These are phyloP conservation scores for Avahi laniger DNA, from an alignment of 2,797 vertebrate genomes.

Conservation along the genomic window DNA sequence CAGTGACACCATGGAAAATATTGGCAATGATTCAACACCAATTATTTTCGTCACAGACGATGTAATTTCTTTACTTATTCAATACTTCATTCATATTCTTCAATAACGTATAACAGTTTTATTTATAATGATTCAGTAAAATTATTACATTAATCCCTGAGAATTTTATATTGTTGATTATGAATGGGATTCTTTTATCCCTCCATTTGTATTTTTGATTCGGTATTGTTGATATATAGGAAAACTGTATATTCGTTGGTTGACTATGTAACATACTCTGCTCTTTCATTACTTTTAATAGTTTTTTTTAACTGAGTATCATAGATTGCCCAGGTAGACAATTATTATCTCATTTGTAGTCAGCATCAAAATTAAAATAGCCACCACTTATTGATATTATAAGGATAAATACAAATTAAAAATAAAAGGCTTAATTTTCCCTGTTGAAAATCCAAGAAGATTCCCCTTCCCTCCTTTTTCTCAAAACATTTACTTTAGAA, in stretches of 20 bases:
- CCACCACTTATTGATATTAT: neutral
- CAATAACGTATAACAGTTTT: neutral
- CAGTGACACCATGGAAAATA: neutral
- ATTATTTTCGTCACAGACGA: neutral
- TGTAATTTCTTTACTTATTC: neutral
- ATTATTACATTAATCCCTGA: neutral
- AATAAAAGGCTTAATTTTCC: neutral
- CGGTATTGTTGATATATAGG: neutral
- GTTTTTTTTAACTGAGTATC: neutral
- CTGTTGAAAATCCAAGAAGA: neutral
- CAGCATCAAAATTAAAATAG: neutral
- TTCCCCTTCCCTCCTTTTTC: neutral
- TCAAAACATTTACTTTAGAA: neutral
- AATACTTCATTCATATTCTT: neutral
- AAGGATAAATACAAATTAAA: neutral
- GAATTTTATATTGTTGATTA: neutral
- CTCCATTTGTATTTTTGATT: neutral
- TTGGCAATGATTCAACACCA: too few relatives aligned
- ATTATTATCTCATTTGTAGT: neutral
- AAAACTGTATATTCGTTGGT: neutral
- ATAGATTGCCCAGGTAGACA: neutral
- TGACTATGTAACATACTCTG: neutral
- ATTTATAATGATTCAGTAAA: neutral
- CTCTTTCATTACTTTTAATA: neutral
- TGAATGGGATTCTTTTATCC: neutral